phyloP scores from a whole-genome alignment of 2,797 vertebrate genomes.

The Triplophysa bombifrons region DNA sequence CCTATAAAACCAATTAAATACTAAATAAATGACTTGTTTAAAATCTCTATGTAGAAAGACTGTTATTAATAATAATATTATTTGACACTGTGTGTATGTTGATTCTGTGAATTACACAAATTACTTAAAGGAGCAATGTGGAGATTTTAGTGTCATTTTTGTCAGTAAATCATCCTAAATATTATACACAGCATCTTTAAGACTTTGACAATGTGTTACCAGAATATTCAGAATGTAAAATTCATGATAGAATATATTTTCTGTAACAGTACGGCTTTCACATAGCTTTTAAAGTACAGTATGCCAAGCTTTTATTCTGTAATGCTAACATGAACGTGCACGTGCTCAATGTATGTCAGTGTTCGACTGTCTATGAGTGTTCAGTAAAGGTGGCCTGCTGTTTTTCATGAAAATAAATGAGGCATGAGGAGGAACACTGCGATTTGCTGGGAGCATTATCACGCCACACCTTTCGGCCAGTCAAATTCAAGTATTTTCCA shows the following conservation, averaged over 20 bases:
- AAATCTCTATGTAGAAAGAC: no score
- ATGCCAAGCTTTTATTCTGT: constrained; percentile 1
- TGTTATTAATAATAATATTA: no score
- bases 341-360: constrained; percentile 24
- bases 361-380: not conserved
- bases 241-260: constrained; percentile 10
- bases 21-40: no score
- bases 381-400: constrained; percentile 29
- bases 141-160: no score
- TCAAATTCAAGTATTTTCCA: constrained; percentile 37
- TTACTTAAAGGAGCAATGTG: no score
- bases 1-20: no score
- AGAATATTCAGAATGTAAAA: not conserved
- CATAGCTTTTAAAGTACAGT: constrained; percentile 20
- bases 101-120: no score
- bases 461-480: constrained; percentile 24
- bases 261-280: not conserved
- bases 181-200: not conserved
- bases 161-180: no score
- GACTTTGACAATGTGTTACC: not conserved
- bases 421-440: constrained; percentile 9
- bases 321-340: constrained; percentile 19
- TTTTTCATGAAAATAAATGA: constrained; percentile 42
- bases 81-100: no score
- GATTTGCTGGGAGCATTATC: constrained; percentile 22